Conservation (phyloP, 2,113 vertebrate genomes). For the Elephantulus edwardii region DNA sequence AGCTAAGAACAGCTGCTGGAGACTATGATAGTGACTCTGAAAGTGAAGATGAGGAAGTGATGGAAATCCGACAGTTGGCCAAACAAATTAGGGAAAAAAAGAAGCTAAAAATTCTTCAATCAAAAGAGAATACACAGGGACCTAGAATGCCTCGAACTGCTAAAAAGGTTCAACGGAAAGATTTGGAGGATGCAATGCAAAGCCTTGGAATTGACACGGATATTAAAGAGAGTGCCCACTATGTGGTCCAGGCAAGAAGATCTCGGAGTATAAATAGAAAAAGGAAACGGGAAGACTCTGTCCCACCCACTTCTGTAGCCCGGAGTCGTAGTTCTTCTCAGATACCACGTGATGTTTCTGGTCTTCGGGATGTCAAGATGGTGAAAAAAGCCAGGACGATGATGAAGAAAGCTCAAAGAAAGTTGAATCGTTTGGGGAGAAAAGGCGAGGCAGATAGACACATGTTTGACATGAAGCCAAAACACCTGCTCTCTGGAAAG, state of each 20-base stretch:
- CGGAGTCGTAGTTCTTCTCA: conserved; percentile 92
- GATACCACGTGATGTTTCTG: conserved; percentile 91
- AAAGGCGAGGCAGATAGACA: too few species aligned
- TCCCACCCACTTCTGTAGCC: conserved; percentile 82
- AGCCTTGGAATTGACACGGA: conserved; percentile 94
- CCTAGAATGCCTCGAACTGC: conserved; percentile 94
- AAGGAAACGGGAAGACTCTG: conserved; percentile 92
- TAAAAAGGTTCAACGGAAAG: conserved; percentile 92
- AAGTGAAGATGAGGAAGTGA: conserved; percentile 97
- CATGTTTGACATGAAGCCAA: too few species aligned
- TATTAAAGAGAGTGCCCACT: conserved; percentile 91
- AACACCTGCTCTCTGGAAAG: too few species aligned
- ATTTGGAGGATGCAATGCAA: conserved; percentile 93
- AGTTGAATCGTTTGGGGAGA: too few species aligned
- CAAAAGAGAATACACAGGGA: conserved; percentile 90
- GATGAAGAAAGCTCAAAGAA: too few species aligned
- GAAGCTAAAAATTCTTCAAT: conserved; percentile 90
- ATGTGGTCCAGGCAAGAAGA: conserved; percentile 85
- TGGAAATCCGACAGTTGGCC: conserved; percentile 91
- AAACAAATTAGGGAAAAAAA: conserved; percentile 93
- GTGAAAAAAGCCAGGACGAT: too few species aligned
- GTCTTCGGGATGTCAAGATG: conserved; percentile 94
- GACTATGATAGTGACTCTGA: conserved; percentile 95
- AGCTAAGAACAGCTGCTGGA: conserved; percentile 92
- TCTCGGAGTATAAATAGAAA: conserved; percentile 92